Conservation (phyloP, 2,113 vertebrate species). For the Hiodon tergisus region DNA sequence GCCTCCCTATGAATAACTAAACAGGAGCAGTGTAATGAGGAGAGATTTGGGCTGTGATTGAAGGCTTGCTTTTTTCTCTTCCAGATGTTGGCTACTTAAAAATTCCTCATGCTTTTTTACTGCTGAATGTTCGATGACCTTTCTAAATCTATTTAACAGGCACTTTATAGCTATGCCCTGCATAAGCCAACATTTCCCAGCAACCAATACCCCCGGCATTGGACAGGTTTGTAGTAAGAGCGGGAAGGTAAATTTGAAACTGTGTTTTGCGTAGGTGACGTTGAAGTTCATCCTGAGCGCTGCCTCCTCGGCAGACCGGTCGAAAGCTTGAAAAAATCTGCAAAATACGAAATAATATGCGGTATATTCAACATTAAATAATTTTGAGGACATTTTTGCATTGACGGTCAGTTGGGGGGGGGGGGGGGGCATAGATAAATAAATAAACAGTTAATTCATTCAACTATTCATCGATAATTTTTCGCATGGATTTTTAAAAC, state of each 20-base stretch:
- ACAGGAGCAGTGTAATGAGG: constrained; percentile 69
- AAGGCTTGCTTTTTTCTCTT: constrained; percentile 65
- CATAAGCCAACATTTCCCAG: background rate
- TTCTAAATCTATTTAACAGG: constrained; percentile 44
- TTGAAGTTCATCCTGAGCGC: too few species aligned
- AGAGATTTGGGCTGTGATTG: constrained; percentile 70
- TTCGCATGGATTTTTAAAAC: too few species aligned
- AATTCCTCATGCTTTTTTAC: constrained; percentile 59
- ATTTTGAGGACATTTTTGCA: too few species aligned
- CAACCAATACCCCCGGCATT: background rate
- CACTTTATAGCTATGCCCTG: background rate
- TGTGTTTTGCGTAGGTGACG: too few species aligned
- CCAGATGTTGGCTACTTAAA: constrained; percentile 69
- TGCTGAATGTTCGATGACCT: constrained; percentile 53
- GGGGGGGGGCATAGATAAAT: too few species aligned
- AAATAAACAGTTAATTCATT: too few species aligned
- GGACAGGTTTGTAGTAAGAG: background rate
- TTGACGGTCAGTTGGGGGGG: too few species aligned
- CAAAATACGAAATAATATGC: too few species aligned
- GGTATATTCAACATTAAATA: too few species aligned
- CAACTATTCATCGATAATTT: too few species aligned
- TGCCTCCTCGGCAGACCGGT: too few species aligned
- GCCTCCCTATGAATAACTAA: constrained; percentile 71
- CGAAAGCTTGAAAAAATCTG: too few species aligned
- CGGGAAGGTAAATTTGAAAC: background rate